phyloP scores from a whole-genome alignment of 2,113 vertebrate species.

The Atrichornis clamosus region DNA sequence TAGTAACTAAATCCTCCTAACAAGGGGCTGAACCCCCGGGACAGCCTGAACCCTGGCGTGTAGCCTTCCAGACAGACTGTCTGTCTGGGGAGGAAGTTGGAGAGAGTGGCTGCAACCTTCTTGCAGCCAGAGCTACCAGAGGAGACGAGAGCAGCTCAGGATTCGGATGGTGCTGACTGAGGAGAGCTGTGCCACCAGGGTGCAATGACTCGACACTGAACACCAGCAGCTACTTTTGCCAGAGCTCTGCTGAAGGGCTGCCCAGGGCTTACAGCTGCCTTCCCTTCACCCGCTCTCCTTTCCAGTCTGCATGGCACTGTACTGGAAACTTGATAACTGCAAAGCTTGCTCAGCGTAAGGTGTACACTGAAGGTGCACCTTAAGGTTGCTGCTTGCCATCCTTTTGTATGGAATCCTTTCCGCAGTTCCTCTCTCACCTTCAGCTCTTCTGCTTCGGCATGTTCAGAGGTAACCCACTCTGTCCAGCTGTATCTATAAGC shows the following conservation, averaged over 20 bases:
- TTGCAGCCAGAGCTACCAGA: neutral
- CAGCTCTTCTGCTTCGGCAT: neutral
- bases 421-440: neutral
- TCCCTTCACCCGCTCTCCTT: neutral
- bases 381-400: neutral
- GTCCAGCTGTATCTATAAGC: neutral
- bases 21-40: neutral
- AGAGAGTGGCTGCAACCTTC: neutral
- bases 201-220: neutral
- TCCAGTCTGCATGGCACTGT: neutral
- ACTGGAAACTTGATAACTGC: neutral
- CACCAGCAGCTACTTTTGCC: neutral
- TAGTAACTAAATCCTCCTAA: constrained; percentile 26
- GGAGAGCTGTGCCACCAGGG: neutral
- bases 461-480: neutral
- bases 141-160: neutral
- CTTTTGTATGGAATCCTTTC: neutral
- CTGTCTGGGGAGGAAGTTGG: constrained; percentile 32
- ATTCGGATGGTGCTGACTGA: neutral
- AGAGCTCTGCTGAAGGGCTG: neutral
- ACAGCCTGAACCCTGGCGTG: neutral
- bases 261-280: neutral
- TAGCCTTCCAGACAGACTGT: constrained; percentile 41
- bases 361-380: fast-evolving
- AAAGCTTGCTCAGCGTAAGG: neutral